Conservation (phyloP, 1,140 invertebrate genomes). For the Conopomorpha cramerella region DNA sequence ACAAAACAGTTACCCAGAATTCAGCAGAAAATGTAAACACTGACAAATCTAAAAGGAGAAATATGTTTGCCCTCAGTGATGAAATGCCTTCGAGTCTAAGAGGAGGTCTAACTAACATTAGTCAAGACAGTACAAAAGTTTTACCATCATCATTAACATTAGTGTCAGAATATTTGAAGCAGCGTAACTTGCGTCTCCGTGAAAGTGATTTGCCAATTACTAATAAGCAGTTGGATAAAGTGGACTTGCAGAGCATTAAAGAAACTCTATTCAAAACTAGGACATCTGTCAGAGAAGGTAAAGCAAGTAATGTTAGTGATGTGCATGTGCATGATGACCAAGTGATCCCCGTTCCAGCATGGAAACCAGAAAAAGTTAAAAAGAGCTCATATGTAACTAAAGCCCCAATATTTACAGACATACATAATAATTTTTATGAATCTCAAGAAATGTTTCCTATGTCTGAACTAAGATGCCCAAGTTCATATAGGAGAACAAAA, state of each 20-base stretch:
- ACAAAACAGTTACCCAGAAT: no score
- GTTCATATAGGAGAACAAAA: no score
- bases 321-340: conserved; percentile 39
- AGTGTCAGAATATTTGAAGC: conserved; percentile 42
- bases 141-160: conserved; percentile 32
- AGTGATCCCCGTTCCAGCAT: conserved; percentile 32
- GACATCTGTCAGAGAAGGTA: conserved; percentile 28
- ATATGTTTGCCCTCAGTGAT: conserved; percentile 45
- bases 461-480: no score
- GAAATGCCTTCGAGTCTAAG: conserved; percentile 44
- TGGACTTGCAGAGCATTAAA: conserved; percentile 33
- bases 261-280: conserved; percentile 34
- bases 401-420: no score
- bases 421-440: no score
- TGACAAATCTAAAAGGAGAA: conserved; percentile 22
- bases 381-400: no score
- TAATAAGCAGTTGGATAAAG: conserved; percentile 13
- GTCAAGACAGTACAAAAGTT: no score
- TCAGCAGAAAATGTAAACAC: no score
- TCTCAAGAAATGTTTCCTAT: no score
- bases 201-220: conserved; percentile 18
- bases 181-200: conserved; percentile 27
- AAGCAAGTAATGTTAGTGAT: conserved; percentile 33
- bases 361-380: conserved; percentile 29
- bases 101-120: no score